Evolutionary conservation across 1,140 invertebrate genomes (phyloP), one percentile per base, ranked within the genome.

Genomic region (Mylabris phalerata): DNA sequence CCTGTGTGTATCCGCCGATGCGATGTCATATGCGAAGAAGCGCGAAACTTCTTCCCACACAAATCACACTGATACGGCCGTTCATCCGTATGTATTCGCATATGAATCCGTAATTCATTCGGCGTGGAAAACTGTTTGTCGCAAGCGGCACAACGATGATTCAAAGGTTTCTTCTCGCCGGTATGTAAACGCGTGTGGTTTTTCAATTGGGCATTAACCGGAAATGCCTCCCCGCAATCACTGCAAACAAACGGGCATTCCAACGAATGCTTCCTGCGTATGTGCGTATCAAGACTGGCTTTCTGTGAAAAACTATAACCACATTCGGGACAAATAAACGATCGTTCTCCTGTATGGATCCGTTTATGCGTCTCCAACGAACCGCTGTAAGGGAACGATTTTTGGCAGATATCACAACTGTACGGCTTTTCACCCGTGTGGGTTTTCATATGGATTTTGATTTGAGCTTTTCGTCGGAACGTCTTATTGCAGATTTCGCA

Each of bases 191-290:
- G 64, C 9, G 78, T 57, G 58, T 81, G 80, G 10, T 77, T 77
- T n/a, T 77, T 75, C 5, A 80, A 57, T 1, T 78, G 78, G 19
- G 74, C 77, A 9, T 84, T 82, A 66, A 87, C 87, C 4, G 83
- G 87, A 71, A 89, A 91, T 0, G 84, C 78, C 71, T 89, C 88
- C 5, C 79, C 77, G 65, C 88, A 90, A 38, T 81, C 79, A 1
- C 75, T 75, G 60, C 86, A 81, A 59, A 80, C 52, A 24, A 57
- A 60, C 2, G 61, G 54, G 39, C 57, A 60, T 41, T 63, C 61
- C 2, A 49, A 48, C 1, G 57, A 57, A 42, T 63, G 61, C 45
- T 60, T 63, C 4, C 38, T 52, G 9, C 58, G 41, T 10, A 63
- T 55, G 27, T 64, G 62, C 19, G 47, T 57, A n/a, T 48, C 38